Percentiles rank a stretch among this genome's conserved stretches.
phyloP scores from a whole-genome alignment of 2,113 vertebrate species.

The Callionymus lyra region DNA sequence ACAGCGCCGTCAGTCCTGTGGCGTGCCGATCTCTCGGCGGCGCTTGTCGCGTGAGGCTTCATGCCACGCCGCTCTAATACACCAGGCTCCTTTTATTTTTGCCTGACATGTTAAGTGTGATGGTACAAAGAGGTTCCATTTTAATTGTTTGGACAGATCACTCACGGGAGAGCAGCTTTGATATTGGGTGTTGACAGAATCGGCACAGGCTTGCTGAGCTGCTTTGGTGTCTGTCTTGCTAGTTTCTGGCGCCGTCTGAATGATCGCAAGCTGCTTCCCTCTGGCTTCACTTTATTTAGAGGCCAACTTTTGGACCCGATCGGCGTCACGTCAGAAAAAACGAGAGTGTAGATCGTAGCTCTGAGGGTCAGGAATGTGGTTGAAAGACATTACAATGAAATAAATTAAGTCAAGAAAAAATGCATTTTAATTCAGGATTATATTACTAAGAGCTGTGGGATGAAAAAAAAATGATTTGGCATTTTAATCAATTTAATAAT shows the following conservation, averaged over 20 bases:
- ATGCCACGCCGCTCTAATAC: constrained; percentile 37
- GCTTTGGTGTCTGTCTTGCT: constrained; percentile 40
- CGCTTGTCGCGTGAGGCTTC: constrained; percentile 58
- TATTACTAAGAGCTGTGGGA: too few species aligned
- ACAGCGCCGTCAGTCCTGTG: constrained; percentile 52
- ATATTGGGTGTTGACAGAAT: constrained; percentile 69
- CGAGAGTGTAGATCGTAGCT: too few species aligned
- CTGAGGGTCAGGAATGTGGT: too few species aligned
- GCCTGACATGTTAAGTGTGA: constrained; percentile 64
- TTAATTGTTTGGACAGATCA: constrained; percentile 72
- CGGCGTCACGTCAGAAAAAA: not conserved
- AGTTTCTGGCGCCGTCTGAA: constrained; percentile 18
- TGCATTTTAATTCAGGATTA: too few species aligned
- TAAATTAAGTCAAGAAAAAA: too few species aligned
- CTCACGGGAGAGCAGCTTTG: constrained; percentile 60
- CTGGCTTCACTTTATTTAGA: constrained; percentile 23
- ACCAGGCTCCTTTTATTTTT: constrained; percentile 54
- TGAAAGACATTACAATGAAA: too few species aligned
- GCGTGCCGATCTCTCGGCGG: constrained; percentile 46
- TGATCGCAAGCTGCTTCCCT: constrained; percentile 36
- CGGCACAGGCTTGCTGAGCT: constrained; percentile 50
- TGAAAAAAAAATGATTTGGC: too few species aligned
- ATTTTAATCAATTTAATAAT: too few species aligned
- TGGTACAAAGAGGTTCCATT: constrained; percentile 60
- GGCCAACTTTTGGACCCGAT: constrained; percentile 22